These are phyloP conservation scores for Drosophila nigrodunni DNA, from an alignment of 1,140 invertebrate genomes.

Conservation along the genomic window DNA sequence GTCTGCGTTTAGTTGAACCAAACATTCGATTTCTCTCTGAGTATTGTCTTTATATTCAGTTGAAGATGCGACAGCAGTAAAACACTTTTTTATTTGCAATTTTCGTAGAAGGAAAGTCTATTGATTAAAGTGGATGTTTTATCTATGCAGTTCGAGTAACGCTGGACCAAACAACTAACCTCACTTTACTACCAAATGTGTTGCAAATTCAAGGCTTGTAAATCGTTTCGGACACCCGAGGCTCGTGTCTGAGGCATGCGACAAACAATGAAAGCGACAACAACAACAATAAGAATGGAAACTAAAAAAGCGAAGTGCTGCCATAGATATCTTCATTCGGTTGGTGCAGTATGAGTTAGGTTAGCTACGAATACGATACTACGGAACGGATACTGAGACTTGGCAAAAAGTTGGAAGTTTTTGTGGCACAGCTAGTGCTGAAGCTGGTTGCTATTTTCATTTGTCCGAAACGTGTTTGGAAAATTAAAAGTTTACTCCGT, in stretches of 20 bases:
- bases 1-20: neutral
- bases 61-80: neutral
- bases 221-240: constrained; percentile 41
- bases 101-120: neutral
- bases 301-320: constrained; percentile 19
- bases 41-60: neutral
- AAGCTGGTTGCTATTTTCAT: constrained; percentile 65
- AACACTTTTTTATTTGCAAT: neutral
- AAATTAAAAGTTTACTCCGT: constrained; percentile 70
- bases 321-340: constrained; percentile 49
- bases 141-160: constrained; percentile 1
- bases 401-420: constrained; percentile 42
- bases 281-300: constrained; percentile 20
- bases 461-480: constrained; percentile 75
- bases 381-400: constrained; percentile 24
- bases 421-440: constrained; percentile 13
- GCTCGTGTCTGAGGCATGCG: constrained; percentile 24
- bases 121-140: neutral
- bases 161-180: neutral
- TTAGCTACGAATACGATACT: constrained; percentile 54
- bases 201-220: constrained; percentile 32
- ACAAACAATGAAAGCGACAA: constrained; percentile 38
- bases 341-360: constrained; percentile 49
- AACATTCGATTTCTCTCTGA: neutral
- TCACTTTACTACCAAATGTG: constrained; percentile 11